phyloP scores from a whole-genome alignment of 2,113 vertebrate genomes.

The Chamaea fasciata region DNA sequence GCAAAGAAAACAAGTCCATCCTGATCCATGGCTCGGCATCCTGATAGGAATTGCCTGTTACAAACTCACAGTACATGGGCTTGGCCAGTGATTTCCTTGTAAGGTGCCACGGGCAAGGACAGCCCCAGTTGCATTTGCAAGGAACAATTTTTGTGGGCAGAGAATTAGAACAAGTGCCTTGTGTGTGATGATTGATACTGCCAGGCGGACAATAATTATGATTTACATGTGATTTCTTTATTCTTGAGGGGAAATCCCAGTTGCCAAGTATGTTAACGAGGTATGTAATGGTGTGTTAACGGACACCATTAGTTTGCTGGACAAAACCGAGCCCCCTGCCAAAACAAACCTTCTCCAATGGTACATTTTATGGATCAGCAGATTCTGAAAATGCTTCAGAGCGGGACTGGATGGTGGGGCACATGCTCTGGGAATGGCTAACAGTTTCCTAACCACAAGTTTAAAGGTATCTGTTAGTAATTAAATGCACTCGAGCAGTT shows the following conservation, averaged over 20 bases:
- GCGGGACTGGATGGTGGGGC: not conserved
- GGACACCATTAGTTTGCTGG: slow-evolving; percentile 69
- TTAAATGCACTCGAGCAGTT: slow-evolving; percentile 45
- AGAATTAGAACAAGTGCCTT: slow-evolving; percentile 24
- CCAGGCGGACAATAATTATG: slow-evolving; percentile 58
- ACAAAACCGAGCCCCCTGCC: slow-evolving; percentile 73
- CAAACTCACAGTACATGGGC: not conserved
- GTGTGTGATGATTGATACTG: slow-evolving; percentile 56
- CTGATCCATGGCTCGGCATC: not conserved
- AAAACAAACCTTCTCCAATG: slow-evolving; percentile 72
- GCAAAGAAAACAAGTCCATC: not conserved
- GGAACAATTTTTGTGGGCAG: not conserved
- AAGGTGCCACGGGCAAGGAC: not conserved
- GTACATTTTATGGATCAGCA: slow-evolving; percentile 68
- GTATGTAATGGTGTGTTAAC: slow-evolving; percentile 78
- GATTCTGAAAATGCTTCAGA: slow-evolving; percentile 59
- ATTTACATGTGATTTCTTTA: slow-evolving; percentile 63
- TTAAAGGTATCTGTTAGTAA: slow-evolving; percentile 68
- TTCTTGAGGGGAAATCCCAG: slow-evolving; percentile 71
- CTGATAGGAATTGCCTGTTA: not conserved
- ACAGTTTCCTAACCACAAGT: slow-evolving; percentile 47
- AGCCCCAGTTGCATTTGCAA: not conserved
- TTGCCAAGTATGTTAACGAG: slow-evolving; percentile 77
- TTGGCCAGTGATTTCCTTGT: not conserved
- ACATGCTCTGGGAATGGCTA: slow-evolving; percentile 40